phyloP scores from a whole-genome alignment of 2,888 invertebrate species.

The Lucinisca nassula region DNA sequence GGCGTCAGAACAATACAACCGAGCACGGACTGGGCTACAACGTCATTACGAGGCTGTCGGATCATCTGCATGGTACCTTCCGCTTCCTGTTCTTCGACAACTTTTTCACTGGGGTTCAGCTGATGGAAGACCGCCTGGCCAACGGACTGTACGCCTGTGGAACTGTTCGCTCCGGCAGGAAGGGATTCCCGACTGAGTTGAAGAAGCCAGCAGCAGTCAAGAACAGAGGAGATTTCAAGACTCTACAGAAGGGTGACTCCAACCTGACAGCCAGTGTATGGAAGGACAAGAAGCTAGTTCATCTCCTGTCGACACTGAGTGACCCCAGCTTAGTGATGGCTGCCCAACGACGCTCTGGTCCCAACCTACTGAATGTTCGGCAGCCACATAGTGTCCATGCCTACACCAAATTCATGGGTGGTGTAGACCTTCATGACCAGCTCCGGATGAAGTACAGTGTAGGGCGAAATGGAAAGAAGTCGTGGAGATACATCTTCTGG shows the following conservation, averaged over 20 bases:
- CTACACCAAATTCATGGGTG: slow-evolving; percentile 65
- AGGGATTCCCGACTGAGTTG: slow-evolving; percentile 48
- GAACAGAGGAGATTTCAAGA: slow-evolving; percentile 23
- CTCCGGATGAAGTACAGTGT: slow-evolving; percentile 39
- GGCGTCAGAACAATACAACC: no score
- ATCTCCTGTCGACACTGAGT: slow-evolving; percentile 51
- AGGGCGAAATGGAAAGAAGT: slow-evolving; percentile 54
- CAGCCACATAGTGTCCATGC: slow-evolving; percentile 47
- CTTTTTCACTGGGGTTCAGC: slow-evolving; percentile 24
- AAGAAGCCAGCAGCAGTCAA: slow-evolving; percentile 42
- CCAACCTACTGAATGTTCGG: slow-evolving; percentile 9
- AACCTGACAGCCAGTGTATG: no score
- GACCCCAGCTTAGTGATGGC: slow-evolving; percentile 20
- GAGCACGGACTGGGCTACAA: slow-evolving; percentile 50
- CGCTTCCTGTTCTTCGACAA: no score
- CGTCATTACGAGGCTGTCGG: slow-evolving; percentile 32
- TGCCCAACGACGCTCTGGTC: no score
- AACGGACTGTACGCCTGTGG: slow-evolving; percentile 53
- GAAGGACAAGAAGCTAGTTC: no score
- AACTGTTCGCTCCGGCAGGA: slow-evolving; percentile 31
- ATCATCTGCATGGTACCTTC: slow-evolving; percentile 13
- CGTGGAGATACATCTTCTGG: slow-evolving; percentile 57
- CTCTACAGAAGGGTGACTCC: slow-evolving; percentile 21
- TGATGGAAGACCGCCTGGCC: slow-evolving; percentile 17
- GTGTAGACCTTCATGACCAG: slow-evolving; percentile 66